These are phyloP conservation scores for Hycleus phaleratus DNA, from an alignment of 1,140 invertebrate genomes.

Conservation along the genomic window DNA sequence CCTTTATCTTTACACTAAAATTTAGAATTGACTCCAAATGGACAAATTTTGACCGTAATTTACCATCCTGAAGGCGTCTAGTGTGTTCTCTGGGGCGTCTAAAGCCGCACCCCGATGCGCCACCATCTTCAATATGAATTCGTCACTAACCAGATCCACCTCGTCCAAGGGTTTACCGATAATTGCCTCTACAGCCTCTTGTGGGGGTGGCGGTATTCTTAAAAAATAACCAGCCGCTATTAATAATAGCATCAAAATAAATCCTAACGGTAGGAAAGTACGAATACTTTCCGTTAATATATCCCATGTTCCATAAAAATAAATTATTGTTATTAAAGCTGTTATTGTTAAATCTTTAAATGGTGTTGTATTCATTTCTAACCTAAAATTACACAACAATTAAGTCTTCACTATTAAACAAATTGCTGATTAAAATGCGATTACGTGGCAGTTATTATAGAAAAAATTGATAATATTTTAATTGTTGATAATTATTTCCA, in stretches of 20 bases:
- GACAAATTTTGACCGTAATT: not conserved
- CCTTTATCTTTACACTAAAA: conserved; percentile 56
- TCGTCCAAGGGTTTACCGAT: conserved; percentile 41
- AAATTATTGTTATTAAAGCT: not conserved
- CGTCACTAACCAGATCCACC: conserved; percentile 22
- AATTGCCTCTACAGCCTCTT: conserved; percentile 38
- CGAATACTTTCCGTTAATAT: conserved; percentile 20
- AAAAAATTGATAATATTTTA: too few species aligned
- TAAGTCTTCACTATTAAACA: not conserved
- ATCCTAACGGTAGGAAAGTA: conserved; percentile 29
- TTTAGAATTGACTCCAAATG: not conserved
- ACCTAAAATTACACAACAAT: too few species aligned
- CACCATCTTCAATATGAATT: conserved; percentile 46
- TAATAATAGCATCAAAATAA: conserved; percentile 25
- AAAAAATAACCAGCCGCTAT: conserved; percentile 22
- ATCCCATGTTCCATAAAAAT: conserved; percentile 11
- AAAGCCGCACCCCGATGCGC: conserved; percentile 61
- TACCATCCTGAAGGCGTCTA: conserved; percentile 61
- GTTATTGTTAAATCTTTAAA: not conserved
- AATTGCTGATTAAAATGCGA: not conserved
- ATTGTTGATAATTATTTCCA: too few species aligned
- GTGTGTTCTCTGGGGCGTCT: conserved; percentile 68
- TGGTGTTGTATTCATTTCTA: too few species aligned
- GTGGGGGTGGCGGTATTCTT: conserved; percentile 37
- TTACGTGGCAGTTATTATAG: too few species aligned